Evolutionary conservation across 1,140 invertebrate genomes (phyloP), one percentile per base, ranked within the genome.

Genomic region (Papilio glaucus): DNA sequence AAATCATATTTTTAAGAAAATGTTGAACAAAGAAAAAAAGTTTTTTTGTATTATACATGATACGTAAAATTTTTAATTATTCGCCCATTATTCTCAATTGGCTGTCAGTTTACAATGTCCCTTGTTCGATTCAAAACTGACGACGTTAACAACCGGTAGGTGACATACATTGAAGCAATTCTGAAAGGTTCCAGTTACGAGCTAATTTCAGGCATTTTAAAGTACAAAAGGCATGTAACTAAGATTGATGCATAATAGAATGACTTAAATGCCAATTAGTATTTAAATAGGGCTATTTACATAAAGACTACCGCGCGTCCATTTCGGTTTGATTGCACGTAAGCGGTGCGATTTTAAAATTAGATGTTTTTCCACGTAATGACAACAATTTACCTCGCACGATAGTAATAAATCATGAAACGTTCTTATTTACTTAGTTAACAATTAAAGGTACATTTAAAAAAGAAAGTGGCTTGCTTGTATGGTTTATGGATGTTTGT

Each of bases 271-370:
- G 15, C 67, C 67, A 69, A 69, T 69, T 69, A 69, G 67, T 69
- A 69, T 49, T 69, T 69, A 49, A 37, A 65, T 37, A 18, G 37
- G 9, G 61, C 37, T 39, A 63, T 39, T 37, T 24, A 63, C 29
- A 63, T 24, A 9, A 18, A 21, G n/a, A 39, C 29, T 63, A 26
- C 33, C 53, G 67, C 42, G 67, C 42, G 8, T 26, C 33, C 24
- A 67, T 42, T 67, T 42, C 63, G n/a, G n/a, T 69, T 69, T 69
- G 67, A 69, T 69, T 53, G 67, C 13, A 9, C 21, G 24, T 69
- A 69, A 82, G 75, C 70, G 76, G 37, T 65, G 80, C 73, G 76
- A 80, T 82, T 80, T 82, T 80, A 78, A 76, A 80, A 72, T 72
- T 78, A 42, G 57, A 80, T 71, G 75, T 74, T 41, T 68, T 78